Evolutionary conservation across 92 coral and sea anemone genomes (phyloP), one percentile per base, ranked within the genome.

Genomic region (Hydrozoanthus gracilis): DNA sequence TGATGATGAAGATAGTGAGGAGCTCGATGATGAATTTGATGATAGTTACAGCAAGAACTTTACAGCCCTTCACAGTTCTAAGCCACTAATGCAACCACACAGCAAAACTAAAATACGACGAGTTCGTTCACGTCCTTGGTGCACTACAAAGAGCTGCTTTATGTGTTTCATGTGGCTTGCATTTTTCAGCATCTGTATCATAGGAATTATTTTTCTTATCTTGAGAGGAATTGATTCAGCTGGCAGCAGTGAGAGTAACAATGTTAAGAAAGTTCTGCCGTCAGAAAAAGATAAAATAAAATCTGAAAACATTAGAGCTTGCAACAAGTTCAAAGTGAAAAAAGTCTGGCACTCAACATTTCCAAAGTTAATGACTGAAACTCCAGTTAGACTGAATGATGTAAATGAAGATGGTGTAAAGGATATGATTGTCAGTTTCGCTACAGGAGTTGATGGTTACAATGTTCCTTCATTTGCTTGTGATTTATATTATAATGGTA

Each of bases 371-470:
- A 96, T 96, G 99, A 95, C 99, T 9, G 99, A 96, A 76, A 96
- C 99, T 18, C 97, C 99, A 3, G 91, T 96, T 4, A 88, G 99
- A 16, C 98, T 89, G 12, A 96, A 96, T 91, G 99, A 96, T 51
- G 95, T 96, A 8, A 96, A 95, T 70, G 80, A 87, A 88, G 99
- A 96, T 86, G 98, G 98, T 46, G 88, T 95, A 27, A 90, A 92
- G 62, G 99, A 96, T 87, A 89, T 96, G 0, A 90, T 96, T 73
- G 86, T 96, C 49, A 93, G 99, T 61, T 96, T 96, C 80, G 91
- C 98, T 55, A 96, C 99, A 52, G 99, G 94, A 44, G 98, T 96
- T n/a, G 99, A 96, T 89, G 96, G 92, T 9, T 95, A 91, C 86
- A 91, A 90, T 18, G 89, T 95, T 55, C 98, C 99, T 6, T 90